Base-by-base conservation (phyloP, 2,888 invertebrate genomes). In the Drosophila cyrtoloma region DNA sequence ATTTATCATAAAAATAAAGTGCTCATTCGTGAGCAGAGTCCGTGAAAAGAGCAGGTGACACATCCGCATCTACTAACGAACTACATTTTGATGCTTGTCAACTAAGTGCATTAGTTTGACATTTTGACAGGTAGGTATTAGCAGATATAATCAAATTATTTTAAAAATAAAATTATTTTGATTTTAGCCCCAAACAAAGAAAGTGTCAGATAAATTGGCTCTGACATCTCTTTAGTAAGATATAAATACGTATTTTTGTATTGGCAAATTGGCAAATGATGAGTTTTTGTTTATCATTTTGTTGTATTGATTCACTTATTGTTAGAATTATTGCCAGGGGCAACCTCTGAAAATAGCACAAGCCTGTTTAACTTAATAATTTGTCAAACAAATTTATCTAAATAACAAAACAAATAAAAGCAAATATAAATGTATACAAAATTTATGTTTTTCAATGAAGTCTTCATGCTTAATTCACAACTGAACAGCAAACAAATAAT, bases 1-100 rank as follows among this genome's bases (percentile, higher is more conserved):
- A 81, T 85, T 85, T 88, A 78, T 85, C 79, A 88, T 90, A 79
- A 78, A 88, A 83, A 77, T 75, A 69, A 86, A 90, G 74, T 85
- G 75, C 88, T 69, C 83, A 79, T 71, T 69, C 65, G 57, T 66
- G 71, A 60, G 42, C 37, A 68, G 32, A 50, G 58, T 37, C 64
- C 56, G 42, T 57, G 52, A 66, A 22, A 57, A 64, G 55, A 74
- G 58, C 78, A 80, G 83, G 67, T 77, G 50, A 56, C 66, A 69
- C 22, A 37, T 57, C 19, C 32, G 14, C n/a, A 35, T 26, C 22
- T n/a, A 30, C 7, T 22, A 53, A 33, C 59, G 63, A 71, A 79
- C 26, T 50, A 58, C 64, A 76, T 59, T 62, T 63, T 64, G 53
- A 50, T 62, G 66, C 55, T 51, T 68, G 32, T 57, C 42, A 26